phyloP scores from a whole-genome alignment of 2,113 vertebrate species.

The Calidris pygmaea region DNA sequence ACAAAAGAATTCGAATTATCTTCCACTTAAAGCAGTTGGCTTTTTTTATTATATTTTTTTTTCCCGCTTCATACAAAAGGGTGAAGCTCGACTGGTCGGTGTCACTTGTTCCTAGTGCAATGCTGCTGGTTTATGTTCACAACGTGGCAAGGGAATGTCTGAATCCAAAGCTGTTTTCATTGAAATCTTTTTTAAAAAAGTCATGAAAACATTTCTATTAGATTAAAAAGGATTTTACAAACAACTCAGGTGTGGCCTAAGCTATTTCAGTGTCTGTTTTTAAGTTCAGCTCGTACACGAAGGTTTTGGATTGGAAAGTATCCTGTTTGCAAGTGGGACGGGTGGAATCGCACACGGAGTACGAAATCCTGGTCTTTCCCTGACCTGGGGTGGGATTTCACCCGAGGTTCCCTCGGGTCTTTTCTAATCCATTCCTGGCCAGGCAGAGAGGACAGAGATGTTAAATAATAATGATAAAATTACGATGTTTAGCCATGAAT shows the following conservation, averaged over 20 bases:
- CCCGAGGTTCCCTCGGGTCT: neutral
- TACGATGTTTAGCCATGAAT: rapidly evolving
- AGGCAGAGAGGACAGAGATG: neutral
- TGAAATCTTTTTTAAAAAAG: slow-evolving; percentile 69
- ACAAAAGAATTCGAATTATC: neutral
- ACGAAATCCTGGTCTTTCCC: rapidly evolving
- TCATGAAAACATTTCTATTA: slow-evolving; percentile 72
- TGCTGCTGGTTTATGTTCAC: slow-evolving; percentile 68
- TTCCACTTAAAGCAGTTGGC: slow-evolving; percentile 51
- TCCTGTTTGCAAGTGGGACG: neutral
- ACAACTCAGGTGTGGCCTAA: slow-evolving; percentile 66
- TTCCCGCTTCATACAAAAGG: slow-evolving; percentile 43
- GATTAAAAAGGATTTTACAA: slow-evolving; percentile 71
- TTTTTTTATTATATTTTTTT: neutral
- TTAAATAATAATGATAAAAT: neutral
- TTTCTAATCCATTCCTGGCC: neutral
- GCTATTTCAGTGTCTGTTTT: slow-evolving; percentile 49
- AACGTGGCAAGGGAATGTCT: slow-evolving; percentile 69
- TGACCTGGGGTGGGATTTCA: neutral
- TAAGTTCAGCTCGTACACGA: slow-evolving; percentile 18
- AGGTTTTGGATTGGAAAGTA: neutral
- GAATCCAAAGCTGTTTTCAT: slow-evolving; percentile 72
- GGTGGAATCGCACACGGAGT: rapidly evolving
- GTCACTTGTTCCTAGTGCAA: slow-evolving; percentile 70
- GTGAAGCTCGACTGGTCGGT: slow-evolving; percentile 52